Evolutionary conservation across 2,888 invertebrate species (phyloP).

Genomic region (Liopterus haemorrhoidalis): DNA sequence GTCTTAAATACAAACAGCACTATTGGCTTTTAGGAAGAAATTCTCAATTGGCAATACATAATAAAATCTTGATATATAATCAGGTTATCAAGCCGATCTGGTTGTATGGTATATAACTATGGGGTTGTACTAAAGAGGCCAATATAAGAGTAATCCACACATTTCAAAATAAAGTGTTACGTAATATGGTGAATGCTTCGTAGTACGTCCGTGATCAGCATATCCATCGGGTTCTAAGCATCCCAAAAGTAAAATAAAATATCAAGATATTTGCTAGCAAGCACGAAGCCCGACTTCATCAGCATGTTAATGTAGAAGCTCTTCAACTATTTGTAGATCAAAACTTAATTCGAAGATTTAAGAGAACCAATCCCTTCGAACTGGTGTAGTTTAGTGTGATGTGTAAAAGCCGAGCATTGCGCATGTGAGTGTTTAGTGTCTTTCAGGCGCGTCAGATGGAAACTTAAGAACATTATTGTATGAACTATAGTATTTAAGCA

Average conservation of each 20-base stretch:
- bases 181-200: conserved; percentile 19
- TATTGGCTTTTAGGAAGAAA: conserved; percentile 26
- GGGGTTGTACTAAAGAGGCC: conserved; percentile 18
- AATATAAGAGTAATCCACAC: conserved; percentile 17
- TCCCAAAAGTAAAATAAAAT: conserved; percentile 10
- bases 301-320: conserved; percentile 8
- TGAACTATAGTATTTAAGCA: too few relatives aligned
- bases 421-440: too few relatives aligned
- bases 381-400: background rate
- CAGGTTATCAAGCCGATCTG: conserved; percentile 23
- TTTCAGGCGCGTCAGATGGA: too few relatives aligned
- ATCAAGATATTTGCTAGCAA: conserved; percentile 13
- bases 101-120: conserved; percentile 21
- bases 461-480: too few relatives aligned
- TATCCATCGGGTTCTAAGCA: conserved; percentile 16
- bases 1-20: conserved; percentile 23
- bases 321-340: conserved; percentile 16
- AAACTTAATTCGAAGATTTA: background rate
- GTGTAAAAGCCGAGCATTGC: too few relatives aligned
- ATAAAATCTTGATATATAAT: conserved; percentile 24
- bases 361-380: conserved; percentile 3
- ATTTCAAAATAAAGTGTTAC: conserved; percentile 24
- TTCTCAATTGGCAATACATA: conserved; percentile 17
- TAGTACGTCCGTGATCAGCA: conserved; percentile 21
- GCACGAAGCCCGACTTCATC: conserved; percentile 13